Conservation (phyloP, 2,888 invertebrate genomes). For the Diadegma fenestrale region DNA sequence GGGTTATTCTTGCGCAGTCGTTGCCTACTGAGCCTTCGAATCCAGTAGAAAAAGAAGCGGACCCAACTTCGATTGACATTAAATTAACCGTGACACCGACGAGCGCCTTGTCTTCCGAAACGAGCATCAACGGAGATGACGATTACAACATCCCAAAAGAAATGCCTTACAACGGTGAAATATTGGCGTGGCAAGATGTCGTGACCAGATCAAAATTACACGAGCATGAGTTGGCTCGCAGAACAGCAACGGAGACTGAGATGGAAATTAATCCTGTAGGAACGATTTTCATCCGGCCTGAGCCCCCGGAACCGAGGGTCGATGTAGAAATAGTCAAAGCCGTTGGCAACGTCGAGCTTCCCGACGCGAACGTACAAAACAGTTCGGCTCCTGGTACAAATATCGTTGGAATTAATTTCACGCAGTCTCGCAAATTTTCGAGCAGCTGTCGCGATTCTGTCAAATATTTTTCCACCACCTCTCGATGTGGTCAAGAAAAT, state of each 20-base stretch:
- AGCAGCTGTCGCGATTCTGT: not conserved
- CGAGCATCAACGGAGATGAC: constrained; percentile 47
- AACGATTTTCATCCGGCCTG: constrained; percentile 75
- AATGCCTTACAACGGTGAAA: constrained; percentile 66
- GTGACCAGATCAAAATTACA: constrained; percentile 69
- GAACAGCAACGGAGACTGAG: not conserved
- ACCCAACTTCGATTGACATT: not conserved
- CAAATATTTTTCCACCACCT: constrained; percentile 26
- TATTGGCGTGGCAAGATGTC: constrained; percentile 75
- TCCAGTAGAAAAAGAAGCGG: constrained; percentile 31
- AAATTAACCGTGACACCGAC: constrained; percentile 9
- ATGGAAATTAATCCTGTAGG: not conserved
- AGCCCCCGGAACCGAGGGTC: constrained; percentile 74
- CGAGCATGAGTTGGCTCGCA: constrained; percentile 29
- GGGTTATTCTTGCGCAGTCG: not conserved
- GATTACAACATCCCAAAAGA: constrained; percentile 71
- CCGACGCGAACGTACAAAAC: constrained; percentile 19
- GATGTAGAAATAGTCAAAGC: constrained; percentile 73
- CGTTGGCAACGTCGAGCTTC: constrained; percentile 1
- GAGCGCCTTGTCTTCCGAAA: constrained; percentile 3
- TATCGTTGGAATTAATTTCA: constrained; percentile 20
- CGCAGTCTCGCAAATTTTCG: not conserved
- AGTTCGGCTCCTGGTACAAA: constrained; percentile 19
- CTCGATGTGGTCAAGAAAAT: constrained; percentile 26
- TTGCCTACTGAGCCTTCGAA: not conserved